A percentile compares a stretch with the other conserved stretches of the same genome.
Evolutionary conservation across 2,797 vertebrate species (phyloP).

Genomic region (Pelobates cultripes): DNA sequence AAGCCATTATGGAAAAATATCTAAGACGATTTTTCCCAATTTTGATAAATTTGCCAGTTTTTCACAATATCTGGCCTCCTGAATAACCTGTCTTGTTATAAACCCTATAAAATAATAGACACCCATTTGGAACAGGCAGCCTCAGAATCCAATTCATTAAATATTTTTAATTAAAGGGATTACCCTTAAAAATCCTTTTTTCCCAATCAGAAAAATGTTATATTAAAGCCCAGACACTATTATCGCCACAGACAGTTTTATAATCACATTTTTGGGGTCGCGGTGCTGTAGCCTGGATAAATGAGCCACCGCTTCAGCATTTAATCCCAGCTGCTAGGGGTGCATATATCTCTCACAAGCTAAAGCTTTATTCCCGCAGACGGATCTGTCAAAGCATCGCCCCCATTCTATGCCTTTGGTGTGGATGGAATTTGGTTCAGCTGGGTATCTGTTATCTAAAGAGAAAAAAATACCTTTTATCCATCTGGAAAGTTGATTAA

Average conservation of each 20-base stretch:
- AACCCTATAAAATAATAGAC: too few species aligned
- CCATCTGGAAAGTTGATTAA: conserved; percentile 28
- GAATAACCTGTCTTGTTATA: too few species aligned
- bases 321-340: conserved; percentile 14
- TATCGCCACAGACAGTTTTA: not conserved
- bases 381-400: conserved; percentile 1
- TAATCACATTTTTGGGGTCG: not conserved
- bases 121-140: too few species aligned
- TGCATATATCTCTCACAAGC: not conserved
- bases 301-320: not conserved
- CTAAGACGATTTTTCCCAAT: too few species aligned
- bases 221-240: not conserved
- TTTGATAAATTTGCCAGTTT: too few species aligned
- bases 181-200: not conserved
- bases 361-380: conserved; percentile 37
- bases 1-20: too few species aligned
- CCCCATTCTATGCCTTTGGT: conserved; percentile 5
- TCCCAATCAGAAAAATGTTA: not conserved
- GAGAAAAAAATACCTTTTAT: conserved; percentile 10
- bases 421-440: conserved; percentile 23
- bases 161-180: not conserved
- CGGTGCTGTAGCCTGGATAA: not conserved
- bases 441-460: conserved; percentile 32
- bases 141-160: too few species aligned
- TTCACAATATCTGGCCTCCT: too few species aligned